Evolutionary conservation across 2,797 vertebrate species (phyloP).

Genomic region (Catharus ustulatus): DNA sequence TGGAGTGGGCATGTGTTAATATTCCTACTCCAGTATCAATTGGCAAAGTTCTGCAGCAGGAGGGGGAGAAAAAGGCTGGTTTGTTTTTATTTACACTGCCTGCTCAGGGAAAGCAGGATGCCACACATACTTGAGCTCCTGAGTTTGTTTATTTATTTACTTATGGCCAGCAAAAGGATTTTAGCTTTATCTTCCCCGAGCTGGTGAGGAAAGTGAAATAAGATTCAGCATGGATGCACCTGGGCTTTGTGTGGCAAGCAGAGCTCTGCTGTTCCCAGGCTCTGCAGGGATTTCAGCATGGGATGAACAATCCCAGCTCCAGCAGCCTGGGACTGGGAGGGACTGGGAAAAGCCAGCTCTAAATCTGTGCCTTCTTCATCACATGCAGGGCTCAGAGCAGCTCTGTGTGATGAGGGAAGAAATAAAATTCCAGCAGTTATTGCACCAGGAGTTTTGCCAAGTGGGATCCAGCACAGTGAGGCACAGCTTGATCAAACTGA

Average conservation of each 20-base stretch:
- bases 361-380: not conserved
- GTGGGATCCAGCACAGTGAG: not conserved
- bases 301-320: not conserved
- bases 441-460: not conserved
- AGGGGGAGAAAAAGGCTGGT: not conserved
- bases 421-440: not conserved
- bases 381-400: not conserved
- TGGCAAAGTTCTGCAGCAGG: not conserved
- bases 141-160: not conserved
- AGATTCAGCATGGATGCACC: not conserved
- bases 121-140: not conserved
- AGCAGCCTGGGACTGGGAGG: not conserved
- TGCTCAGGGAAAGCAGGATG: not conserved
- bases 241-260: not conserved
- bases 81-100: not conserved
- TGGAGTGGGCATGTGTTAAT: constrained; percentile 31
- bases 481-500: not conserved
- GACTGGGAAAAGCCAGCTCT: not conserved
- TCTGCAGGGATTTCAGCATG: not conserved
- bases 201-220: not conserved
- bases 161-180: not conserved
- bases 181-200: not conserved
- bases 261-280: not conserved
- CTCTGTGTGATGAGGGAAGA: too few relatives aligned
- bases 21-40: not conserved